Conservation (phyloP, 1,140 invertebrate genomes). For the Ridgeia piscesae region DNA sequence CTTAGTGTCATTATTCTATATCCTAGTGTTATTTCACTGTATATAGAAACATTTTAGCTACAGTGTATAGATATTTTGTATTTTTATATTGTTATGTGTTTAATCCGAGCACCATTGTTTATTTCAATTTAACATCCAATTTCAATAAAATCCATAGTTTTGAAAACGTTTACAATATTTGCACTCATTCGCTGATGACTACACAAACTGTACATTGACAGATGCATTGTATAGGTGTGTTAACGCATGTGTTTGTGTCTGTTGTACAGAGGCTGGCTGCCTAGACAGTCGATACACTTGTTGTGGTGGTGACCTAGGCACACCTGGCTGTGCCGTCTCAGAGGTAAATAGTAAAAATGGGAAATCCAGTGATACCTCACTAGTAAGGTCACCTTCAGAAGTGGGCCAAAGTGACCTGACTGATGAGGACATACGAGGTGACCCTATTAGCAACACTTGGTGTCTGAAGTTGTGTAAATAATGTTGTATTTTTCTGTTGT, state of each 20-base stretch:
- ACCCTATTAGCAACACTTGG: too few relatives aligned
- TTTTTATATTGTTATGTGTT: background rate
- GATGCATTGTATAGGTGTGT: too few relatives aligned
- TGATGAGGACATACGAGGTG: too few relatives aligned
- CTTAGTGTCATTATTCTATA: background rate
- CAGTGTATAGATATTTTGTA: background rate
- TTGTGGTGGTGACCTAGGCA: too few relatives aligned
- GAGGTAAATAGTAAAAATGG: slow-evolving; percentile 56
- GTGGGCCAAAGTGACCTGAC: too few relatives aligned
- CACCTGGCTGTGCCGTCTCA: slow-evolving; percentile 78
- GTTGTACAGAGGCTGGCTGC: too few relatives aligned
- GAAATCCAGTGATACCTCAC: background rate
- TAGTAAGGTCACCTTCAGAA: too few relatives aligned
- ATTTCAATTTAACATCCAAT: slow-evolving; percentile 18
- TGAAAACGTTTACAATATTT: background rate
- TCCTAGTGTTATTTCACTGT: background rate
- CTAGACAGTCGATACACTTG: too few relatives aligned
- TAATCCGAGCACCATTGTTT: slow-evolving; percentile 7
- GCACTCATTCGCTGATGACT: background rate
- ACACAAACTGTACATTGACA: too few relatives aligned
- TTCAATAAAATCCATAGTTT: background rate
- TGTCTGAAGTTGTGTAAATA: too few relatives aligned
- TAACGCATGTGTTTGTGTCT: too few relatives aligned
- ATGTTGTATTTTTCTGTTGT: too few relatives aligned
- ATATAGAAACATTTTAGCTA: background rate